Evolutionary conservation across 2,888 invertebrate species (phyloP), one percentile per base, ranked within the genome.

Genomic region (Lasioglossum figueresi): DNA sequence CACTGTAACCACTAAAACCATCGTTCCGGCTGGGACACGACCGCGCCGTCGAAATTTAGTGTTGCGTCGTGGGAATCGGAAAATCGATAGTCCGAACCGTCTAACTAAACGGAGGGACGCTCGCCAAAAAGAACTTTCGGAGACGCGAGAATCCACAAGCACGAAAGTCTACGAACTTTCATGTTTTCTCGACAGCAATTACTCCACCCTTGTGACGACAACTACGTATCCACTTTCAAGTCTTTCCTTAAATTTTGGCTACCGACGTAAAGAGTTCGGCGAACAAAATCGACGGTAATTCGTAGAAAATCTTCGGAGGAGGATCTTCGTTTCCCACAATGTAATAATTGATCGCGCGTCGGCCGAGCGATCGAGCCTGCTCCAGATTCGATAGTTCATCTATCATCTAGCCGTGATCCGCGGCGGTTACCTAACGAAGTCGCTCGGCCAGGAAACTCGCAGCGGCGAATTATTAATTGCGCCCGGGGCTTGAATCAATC

Each of bases 1-100:
- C 93, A 93, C 93, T 94, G 94, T 93, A 92, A 94, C 94, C 93
- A 92, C 93, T 93, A 93, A 93, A 93, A 92, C 89, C 92, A 87
- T 90, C 88, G 90, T 87, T 87, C 87, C 27, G 27, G 88, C 59
- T 14, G 59, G 66, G 48, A 40, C 59, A 76, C 76, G 52, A 76
- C 48, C 52, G 72, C 79, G 79, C 40, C 63, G 74, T 59, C 82
- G 85, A 85, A 85, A 79, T 84, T 77, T 83, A 81, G 79, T 87
- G 88, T 91, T 90, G 89, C 93, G 91, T 90, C 92, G 93, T 93
- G 93, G 93, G 93, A 94, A 94, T 89, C 91, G 88, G 92, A 90
- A 92, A 93, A 92, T 87, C 83, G 83, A 83, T 83, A 80, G 43
- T 23, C 72, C 63, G 59, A 66, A 79, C 72, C 72, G 72, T 79